Evolutionary conservation across 1,140 invertebrate genomes (phyloP), one percentile per base, ranked within the genome.

Genomic region (Eciton burchellii): DNA sequence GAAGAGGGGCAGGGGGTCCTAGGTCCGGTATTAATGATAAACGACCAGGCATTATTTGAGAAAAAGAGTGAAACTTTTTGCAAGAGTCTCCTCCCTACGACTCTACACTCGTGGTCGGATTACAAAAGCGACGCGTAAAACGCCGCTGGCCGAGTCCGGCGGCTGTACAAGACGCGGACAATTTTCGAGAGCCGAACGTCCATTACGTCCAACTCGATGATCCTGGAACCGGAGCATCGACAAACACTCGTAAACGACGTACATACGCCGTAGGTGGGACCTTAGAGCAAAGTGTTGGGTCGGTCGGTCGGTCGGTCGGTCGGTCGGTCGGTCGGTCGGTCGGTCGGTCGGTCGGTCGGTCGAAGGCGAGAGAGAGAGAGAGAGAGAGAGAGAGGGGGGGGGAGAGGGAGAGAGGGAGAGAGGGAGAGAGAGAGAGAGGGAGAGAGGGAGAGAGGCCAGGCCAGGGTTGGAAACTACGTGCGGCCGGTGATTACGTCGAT

Each of bases 401-500:
- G n/a, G n/a, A n/a, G n/a, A n/a, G n/a, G n/a, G n/a, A n/a, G n/a
- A n/a, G 14, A 41, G 59, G 63, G 35, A 65, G 14, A n/a, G 66
- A 21, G 26, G 52, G 49, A 41, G 8, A 43, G 65, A 24, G 29
- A 8, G 29, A 29, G 49, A 11, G n/a, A 26, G 16, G 35, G 52
- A 21, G 76, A 59, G 65, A 19, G 62, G 35, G 52, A 82, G 77
- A 71, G 76, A 77, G 74, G 79, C 81, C 60, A 76, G 82, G 68
- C 70, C 77, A 84, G 83, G n/a, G 87, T 87, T 87, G 86, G 86
- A 88, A 90, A 91, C 90, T 92, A 89, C 85, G 89, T 83, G 88
- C 84, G 87, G 86, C 88, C 85, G 88, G 90, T 91, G 89, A 92
- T 92, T 92, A 92, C 91, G 88, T 93, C 91, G 89, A 91, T 92